phyloP scores from a whole-genome alignment of 2,113 vertebrate genomes.

The Romanogobio albipinnatus region DNA sequence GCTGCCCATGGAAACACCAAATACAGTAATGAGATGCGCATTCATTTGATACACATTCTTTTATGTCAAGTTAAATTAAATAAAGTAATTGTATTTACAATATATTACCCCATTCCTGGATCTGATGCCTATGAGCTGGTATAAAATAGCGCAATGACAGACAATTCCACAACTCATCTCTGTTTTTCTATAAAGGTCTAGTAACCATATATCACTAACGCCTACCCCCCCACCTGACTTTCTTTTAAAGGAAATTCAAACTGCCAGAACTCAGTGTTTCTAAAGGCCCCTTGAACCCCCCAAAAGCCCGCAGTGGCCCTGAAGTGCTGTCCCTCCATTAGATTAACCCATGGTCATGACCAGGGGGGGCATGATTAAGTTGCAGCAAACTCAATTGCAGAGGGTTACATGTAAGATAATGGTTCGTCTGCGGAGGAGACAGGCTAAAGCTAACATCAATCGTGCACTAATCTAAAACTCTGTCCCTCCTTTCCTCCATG shows the following conservation, averaged over 20 bases:
- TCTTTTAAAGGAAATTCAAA: conserved; percentile 48
- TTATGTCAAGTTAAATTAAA: no score
- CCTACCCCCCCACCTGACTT: conserved; percentile 23
- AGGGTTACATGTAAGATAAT: conserved; percentile 62
- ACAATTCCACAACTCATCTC: conserved; percentile 11
- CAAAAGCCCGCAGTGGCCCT: conserved; percentile 52
- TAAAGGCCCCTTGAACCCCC: conserved; percentile 37
- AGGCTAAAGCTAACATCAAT: conserved; percentile 61
- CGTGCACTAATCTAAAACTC: conserved; percentile 55
- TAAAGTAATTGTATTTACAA: background rate
- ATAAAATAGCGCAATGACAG: background rate
- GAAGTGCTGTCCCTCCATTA: conserved; percentile 60
- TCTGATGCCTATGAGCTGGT: background rate
- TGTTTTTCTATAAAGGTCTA: conserved; percentile 34
- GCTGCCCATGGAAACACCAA: background rate
- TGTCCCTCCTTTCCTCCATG: conserved; percentile 38
- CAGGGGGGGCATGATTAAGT: conserved; percentile 58
- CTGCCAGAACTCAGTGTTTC: conserved; percentile 39
- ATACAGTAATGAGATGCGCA: background rate
- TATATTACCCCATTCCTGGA: background rate
- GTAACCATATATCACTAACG: conserved; percentile 26
- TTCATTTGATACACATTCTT: no score
- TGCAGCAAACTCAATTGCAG: conserved; percentile 63
- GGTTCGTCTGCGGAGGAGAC: conserved; percentile 54
- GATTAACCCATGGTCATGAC: conserved; percentile 53